Evolutionary conservation across 2,888 invertebrate species (phyloP), one percentile per base, ranked within the genome.

Genomic region (Leptopilina myrica): DNA sequence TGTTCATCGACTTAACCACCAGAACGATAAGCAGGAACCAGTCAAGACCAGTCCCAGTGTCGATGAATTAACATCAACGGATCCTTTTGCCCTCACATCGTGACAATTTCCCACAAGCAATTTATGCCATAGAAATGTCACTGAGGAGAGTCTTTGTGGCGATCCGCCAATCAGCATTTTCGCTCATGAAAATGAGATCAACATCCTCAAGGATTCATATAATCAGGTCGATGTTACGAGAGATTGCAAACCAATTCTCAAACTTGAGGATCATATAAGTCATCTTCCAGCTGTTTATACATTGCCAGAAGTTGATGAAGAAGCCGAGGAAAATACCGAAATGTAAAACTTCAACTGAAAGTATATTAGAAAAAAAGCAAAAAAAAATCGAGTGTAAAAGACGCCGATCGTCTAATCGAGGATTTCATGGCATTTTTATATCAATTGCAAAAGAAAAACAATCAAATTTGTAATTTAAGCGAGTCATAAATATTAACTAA

Each of bases 1-100:
- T 85, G 96, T 97, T 64, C 96, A 97, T 92, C 95, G 97, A 88
- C 93, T 96, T 89, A 95, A 95, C 86, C 95, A 95, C 89, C 94
- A 95, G 83, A 84, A 83, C 77, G 94, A 95, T 84, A 83, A 84
- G 73, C 93, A 92, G 80, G 94, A 94, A 92, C 93, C 94, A 2
- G 94, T 94, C 76, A 95, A 95, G 86, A 92, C 93, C 33, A 94
- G 94, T 85, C 93, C 94, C n/a, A 94, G 95, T 56, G 94, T 95
- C 78, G 95, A 95, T 88, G 95, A 95, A 86, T 92, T 95, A 66
- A 91, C 90, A 73, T 90, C 88, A 75, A 93, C 92, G 80, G 95
- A 95, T 91, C 95, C 95, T 0, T 95, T 95, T 90, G 95, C 94
- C 81, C 93, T 95, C 93, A 93, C 93, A 84, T 95, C 95, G 94